phyloP scores from a whole-genome alignment of 2,113 vertebrate species.

The Nettapus auritus region DNA sequence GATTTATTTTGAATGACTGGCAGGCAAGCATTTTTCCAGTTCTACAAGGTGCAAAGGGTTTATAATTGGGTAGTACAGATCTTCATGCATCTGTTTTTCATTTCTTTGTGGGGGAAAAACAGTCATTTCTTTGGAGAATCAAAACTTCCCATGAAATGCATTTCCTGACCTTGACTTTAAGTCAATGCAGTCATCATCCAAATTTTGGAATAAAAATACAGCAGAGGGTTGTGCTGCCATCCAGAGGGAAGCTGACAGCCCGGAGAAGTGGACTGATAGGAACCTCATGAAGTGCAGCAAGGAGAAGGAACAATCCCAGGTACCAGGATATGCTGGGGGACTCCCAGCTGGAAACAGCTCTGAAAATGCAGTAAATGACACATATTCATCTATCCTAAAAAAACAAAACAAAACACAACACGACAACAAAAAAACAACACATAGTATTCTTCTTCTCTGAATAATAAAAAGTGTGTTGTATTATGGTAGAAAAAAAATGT shows the following conservation, averaged over 20 bases:
- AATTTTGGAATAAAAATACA: not conserved
- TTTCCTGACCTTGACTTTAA: not conserved
- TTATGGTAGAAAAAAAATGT: not conserved
- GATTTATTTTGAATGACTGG: not conserved
- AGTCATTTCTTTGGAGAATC: not conserved
- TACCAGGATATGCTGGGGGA: not conserved
- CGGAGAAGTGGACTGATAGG: too few species aligned
- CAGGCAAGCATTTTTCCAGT: not conserved
- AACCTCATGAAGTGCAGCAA: not conserved
- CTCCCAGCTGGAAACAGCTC: not conserved
- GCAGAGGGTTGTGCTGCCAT: not conserved
- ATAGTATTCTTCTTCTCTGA: not conserved
- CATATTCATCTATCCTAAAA: not conserved
- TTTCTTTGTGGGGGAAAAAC: not conserved
- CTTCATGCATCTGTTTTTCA: not conserved
- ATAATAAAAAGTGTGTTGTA: not conserved
- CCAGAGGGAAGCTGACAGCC: not conserved
- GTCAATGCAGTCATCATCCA: not conserved
- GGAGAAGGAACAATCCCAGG: not conserved
- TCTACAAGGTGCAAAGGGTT: not conserved
- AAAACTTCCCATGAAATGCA: not conserved
- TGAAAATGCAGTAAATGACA: not conserved
- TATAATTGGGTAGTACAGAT: not conserved
- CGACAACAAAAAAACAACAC: not conserved
- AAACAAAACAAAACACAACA: too few species aligned